A percentile compares a stretch with the other conserved stretches of the same genome.
phyloP scores from a whole-genome alignment of 2,888 invertebrate genomes.

The Bimastos eiseni region DNA sequence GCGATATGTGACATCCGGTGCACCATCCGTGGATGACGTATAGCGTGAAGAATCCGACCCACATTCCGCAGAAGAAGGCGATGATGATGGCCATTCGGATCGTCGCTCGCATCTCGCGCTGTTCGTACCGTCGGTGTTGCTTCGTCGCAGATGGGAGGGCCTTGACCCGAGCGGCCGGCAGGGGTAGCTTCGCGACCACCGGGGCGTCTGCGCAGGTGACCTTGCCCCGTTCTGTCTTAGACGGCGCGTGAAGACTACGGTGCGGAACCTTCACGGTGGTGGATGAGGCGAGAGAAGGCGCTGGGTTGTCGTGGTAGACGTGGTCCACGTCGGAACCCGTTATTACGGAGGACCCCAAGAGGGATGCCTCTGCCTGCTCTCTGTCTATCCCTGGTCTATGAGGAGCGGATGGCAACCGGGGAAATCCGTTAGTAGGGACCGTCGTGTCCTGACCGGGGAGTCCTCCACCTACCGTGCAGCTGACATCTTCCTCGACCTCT shows the following conservation, averaged over 20 bases:
- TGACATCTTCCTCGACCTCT: background rate
- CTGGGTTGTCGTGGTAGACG: background rate
- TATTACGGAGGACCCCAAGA: background rate
- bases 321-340: background rate
- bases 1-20: conserved; percentile 50
- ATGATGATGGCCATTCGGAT: conserved; percentile 62
- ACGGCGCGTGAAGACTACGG: background rate
- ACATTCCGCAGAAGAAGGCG: conserved; percentile 60
- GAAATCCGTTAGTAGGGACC: background rate
- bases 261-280: background rate
- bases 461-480: background rate
- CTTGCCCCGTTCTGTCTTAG: background rate
- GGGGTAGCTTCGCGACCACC: background rate
- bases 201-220: background rate
- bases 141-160: conserved; percentile 19
- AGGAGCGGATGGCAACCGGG: background rate
- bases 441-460: background rate
- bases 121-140: conserved; percentile 44
- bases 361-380: background rate
- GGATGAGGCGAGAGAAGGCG: background rate
- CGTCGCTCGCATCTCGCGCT: conserved; percentile 60
- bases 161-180: too few relatives aligned
- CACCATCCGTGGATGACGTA: conserved; percentile 58
- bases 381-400: background rate
- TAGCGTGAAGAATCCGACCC: conserved; percentile 61